These are phyloP conservation scores for Phaethon lepturus DNA, from an alignment of 2,113 vertebrate genomes.

Conservation along the genomic window DNA sequence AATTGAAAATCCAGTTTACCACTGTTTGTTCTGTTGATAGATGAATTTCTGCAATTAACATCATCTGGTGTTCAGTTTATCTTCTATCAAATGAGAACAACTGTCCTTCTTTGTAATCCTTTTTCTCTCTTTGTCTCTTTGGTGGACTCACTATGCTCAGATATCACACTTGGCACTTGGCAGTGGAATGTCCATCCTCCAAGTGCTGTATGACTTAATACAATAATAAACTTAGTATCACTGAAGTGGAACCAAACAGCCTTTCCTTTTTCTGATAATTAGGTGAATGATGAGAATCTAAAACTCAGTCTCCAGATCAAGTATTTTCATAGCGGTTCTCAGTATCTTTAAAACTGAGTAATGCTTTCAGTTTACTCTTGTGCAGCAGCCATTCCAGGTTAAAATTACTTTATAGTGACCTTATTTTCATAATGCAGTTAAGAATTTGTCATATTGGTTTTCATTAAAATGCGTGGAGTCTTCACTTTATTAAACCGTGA, in stretches of 20 bases:
- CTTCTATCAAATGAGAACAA: not conserved
- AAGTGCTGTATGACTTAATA: not conserved
- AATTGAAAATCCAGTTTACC: not conserved
- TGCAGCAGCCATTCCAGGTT: not conserved
- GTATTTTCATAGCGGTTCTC: not conserved
- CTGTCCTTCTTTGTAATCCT: not conserved
- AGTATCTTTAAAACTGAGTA: not conserved
- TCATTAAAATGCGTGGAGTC: not conserved
- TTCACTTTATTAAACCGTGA: not conserved
- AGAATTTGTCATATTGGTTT: not conserved
- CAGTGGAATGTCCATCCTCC: not conserved
- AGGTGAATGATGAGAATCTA: not conserved
- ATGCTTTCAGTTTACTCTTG: not conserved
- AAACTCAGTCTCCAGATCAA: not conserved
- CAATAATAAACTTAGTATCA: not conserved
- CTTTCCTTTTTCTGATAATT: not conserved
- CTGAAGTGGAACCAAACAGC: not conserved
- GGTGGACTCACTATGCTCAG: not conserved
- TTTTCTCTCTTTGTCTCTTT: not conserved
- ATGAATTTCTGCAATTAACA: not conserved
- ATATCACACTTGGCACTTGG: not conserved
- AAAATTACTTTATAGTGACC: not conserved
- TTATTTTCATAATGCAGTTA: not conserved
- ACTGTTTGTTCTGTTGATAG: not conserved
- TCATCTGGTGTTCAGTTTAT: not conserved